A percentile compares a stretch with the other conserved stretches of the same genome.
Conservation (phyloP, 2,797 vertebrate species). For the Myotis planiceps region DNA sequence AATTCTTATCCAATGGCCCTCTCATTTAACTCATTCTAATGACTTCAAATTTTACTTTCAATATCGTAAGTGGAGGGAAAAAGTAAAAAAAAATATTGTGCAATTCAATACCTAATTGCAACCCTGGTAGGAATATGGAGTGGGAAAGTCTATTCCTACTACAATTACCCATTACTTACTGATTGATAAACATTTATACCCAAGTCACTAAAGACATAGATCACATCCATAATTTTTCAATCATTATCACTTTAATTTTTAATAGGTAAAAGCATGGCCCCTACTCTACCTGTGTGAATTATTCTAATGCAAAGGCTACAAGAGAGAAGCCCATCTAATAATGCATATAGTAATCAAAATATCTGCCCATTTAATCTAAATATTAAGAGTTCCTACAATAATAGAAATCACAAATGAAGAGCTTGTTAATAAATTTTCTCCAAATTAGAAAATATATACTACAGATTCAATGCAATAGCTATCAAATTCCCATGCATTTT, state of each 20-base stretch:
- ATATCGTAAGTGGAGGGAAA: background rate
- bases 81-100: background rate
- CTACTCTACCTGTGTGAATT: background rate
- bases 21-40: conserved; percentile 26
- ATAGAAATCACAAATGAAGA: background rate
- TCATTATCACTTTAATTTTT: conserved; percentile 7
- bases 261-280: background rate
- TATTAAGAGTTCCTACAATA: background rate
- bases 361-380: background rate
- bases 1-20: background rate
- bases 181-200: background rate
- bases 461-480: background rate
- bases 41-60: background rate
- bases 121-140: background rate
- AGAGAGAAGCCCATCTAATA: background rate
- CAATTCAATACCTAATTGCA: background rate
- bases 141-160: background rate
- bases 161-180: background rate
- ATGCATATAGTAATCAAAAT: background rate
- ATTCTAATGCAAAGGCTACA: background rate
- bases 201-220: background rate
- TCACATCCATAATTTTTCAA: background rate
- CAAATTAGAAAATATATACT: background rate
- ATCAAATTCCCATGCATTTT: background rate
- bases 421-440: background rate